Conservation (phyloP, 2,113 vertebrate genomes). For the Thalassoma bifasciatum region DNA sequence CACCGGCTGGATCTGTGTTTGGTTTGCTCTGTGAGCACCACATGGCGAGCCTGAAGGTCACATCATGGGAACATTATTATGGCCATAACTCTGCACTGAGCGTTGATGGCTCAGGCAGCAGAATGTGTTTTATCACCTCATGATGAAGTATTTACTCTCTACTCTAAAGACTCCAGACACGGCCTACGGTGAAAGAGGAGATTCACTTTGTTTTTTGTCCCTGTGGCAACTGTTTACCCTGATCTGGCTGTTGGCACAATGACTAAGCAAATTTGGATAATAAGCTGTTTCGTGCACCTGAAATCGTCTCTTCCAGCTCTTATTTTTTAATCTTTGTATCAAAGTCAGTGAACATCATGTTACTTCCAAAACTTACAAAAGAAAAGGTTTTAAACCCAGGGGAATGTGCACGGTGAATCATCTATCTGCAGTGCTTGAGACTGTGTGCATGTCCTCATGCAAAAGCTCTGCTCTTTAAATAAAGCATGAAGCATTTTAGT, state of each 20-base stretch:
- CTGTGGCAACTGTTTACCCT: background rate
- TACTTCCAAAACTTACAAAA: background rate
- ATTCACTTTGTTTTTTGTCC: background rate
- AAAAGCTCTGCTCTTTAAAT: background rate
- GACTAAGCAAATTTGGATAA: conserved; percentile 2
- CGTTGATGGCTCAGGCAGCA: conserved; percentile 14
- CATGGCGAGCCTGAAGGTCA: conserved; percentile 6
- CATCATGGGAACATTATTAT: conserved; percentile 19
- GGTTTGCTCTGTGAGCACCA: conserved; percentile 19
- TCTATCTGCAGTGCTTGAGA: background rate
- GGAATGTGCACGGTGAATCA: background rate
- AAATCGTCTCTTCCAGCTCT: no score
- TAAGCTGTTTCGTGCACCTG: background rate
- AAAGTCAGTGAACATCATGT: background rate
- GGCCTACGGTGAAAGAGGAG: background rate
- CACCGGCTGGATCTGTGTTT: conserved; percentile 35
- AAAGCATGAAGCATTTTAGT: no score
- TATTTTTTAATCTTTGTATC: background rate
- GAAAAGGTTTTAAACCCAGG: background rate
- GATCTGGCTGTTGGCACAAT: background rate
- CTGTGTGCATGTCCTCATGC: background rate
- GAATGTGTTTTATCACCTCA: background rate
- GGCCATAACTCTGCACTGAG: conserved; percentile 16
- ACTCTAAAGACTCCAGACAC: conserved; percentile 22
- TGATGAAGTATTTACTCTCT: conserved; percentile 5